Percentiles rank a stretch among this genome's conserved stretches.
Conservation (phyloP, 2,113 vertebrate species). For the Nansenia antarctica region DNA sequence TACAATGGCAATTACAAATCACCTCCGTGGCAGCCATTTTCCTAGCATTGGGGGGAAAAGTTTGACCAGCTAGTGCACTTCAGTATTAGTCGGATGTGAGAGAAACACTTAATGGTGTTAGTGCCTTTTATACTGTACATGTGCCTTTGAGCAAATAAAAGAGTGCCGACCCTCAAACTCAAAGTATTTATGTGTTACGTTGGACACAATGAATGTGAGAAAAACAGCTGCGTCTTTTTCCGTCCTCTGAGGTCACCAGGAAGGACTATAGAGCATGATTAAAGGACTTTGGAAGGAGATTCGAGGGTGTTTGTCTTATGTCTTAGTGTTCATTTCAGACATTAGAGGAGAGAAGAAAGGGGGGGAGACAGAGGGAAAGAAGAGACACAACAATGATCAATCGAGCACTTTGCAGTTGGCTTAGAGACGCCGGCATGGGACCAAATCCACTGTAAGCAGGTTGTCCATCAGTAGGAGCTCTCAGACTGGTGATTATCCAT, state of each 20-base stretch:
- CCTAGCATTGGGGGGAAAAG: not conserved
- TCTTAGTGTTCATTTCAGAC: not conserved
- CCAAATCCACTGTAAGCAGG: not conserved
- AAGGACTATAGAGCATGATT: not conserved
- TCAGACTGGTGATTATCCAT: not conserved
- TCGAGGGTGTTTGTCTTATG: no score
- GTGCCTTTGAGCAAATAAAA: not conserved
- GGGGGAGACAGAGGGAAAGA: not conserved
- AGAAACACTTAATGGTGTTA: not conserved
- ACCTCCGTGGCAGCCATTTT: not conserved
- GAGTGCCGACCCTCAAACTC: not conserved
- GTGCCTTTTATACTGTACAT: not conserved
- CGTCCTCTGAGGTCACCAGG: not conserved
- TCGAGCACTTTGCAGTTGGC: no score
- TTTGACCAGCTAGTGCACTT: not conserved
- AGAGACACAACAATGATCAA: not conserved
- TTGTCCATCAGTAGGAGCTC: not conserved
- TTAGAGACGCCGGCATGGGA: no score
- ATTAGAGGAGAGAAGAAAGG: not conserved
- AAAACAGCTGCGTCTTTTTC: conserved; percentile 29
- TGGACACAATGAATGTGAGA: conserved; percentile 25
- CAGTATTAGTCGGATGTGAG: not conserved
- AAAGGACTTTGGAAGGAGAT: no score
- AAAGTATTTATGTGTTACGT: conserved; percentile 20
- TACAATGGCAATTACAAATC: not conserved